Conservation (phyloP, 92 coral and sea anemone species). For the Montipora capitata region DNA sequence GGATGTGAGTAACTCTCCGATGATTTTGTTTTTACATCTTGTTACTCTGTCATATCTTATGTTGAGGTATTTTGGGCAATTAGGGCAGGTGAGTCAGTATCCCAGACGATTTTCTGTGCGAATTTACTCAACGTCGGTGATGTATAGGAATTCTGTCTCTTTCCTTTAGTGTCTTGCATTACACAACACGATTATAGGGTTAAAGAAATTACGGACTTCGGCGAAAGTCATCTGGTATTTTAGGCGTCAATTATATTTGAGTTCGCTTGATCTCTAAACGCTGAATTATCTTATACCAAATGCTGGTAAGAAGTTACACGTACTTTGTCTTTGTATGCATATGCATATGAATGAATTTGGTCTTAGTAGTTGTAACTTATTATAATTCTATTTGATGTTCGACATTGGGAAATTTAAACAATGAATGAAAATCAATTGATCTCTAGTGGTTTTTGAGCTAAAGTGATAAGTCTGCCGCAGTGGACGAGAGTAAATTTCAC, state of each 20-base stretch:
- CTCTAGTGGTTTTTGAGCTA: constrained; percentile 46
- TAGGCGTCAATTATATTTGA: not conserved
- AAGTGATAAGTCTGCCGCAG: constrained; percentile 38
- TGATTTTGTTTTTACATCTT: not conserved
- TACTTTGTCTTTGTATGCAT: not conserved
- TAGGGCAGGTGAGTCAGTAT: too few relatives aligned
- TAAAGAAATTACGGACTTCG: not conserved
- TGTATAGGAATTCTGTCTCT: constrained; percentile 63
- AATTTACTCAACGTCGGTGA: not conserved
- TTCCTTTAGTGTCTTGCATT: not conserved
- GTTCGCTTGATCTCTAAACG: not conserved
- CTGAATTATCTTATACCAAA: too few relatives aligned
- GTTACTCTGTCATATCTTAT: not conserved
- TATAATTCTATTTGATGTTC: constrained; percentile 49
- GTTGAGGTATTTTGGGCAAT: not conserved
- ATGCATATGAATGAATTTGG: constrained; percentile 2
- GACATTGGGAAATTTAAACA: constrained; percentile 50
- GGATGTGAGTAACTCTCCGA: constrained; percentile 72
- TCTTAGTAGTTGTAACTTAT: not conserved
- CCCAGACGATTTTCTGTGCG: not conserved
- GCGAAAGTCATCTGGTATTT: constrained; percentile 5
- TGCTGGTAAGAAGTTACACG: constrained; percentile 4
- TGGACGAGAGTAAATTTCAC: constrained; percentile 11
- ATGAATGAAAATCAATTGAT: constrained; percentile 51
- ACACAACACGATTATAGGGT: constrained; percentile 34